A percentile compares a stretch with the other conserved stretches of the same genome.
Evolutionary conservation across 2,797 vertebrate genomes (phyloP).

Genomic region (Microtus agrestis): DNA sequence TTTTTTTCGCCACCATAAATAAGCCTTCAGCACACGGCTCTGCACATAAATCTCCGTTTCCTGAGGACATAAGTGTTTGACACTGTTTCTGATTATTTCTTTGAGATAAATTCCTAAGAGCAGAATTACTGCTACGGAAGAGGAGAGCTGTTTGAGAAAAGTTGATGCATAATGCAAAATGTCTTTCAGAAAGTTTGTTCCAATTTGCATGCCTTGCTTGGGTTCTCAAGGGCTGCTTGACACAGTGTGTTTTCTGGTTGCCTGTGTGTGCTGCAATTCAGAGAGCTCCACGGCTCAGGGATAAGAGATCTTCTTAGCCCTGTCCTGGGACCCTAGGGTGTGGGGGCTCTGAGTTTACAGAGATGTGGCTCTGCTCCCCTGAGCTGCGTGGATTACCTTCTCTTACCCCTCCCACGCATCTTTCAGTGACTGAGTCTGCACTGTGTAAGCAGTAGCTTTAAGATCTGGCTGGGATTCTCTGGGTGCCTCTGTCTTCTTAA

Average conservation of each 20-base stretch:
- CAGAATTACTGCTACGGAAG: constrained; percentile 18
- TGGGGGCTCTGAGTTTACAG: not conserved
- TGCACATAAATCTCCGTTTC: constrained; percentile 56
- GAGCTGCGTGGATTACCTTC: not conserved
- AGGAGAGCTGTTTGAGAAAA: not conserved
- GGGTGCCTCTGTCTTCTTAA: not conserved
- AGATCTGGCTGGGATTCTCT: not conserved
- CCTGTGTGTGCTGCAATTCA: not conserved
- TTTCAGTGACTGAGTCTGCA: rapidly evolving
- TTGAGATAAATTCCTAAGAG: constrained; percentile 64
- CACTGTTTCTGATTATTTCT: constrained; percentile 69
- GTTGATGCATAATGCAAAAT: not conserved
- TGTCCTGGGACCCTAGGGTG: not conserved
- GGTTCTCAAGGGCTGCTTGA: not conserved
- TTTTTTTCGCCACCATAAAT: constrained; percentile 18
- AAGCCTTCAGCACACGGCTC: not conserved
- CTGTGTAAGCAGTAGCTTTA: no score
- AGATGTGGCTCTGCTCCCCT: not conserved
- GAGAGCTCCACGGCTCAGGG: not conserved
- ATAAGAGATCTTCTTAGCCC: not conserved
- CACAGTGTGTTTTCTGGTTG: not conserved
- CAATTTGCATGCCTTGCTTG: not conserved
- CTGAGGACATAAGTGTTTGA: constrained; percentile 36
- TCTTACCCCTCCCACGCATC: rapidly evolving
- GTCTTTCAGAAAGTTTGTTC: constrained; percentile 19